Conservation (phyloP, 1,140 invertebrate species). For the Temnothorax longispinosus region DNA sequence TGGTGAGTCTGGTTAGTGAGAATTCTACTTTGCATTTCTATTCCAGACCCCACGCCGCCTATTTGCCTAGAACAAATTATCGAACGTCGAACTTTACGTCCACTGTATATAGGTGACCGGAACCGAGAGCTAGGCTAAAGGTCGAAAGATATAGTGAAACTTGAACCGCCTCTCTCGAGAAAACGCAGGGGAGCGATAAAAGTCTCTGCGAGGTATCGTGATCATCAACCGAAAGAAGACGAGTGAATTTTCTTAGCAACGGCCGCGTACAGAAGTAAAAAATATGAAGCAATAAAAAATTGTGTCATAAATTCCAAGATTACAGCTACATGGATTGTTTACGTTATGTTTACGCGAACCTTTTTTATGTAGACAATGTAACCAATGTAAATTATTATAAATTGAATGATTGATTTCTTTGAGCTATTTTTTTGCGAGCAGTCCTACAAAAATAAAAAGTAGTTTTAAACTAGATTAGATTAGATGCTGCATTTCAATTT, state of each 20-base stretch:
- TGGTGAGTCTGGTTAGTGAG: too few relatives aligned
- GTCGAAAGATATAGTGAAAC: slow-evolving; percentile 69
- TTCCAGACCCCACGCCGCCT: neutral
- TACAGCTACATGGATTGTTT: too few relatives aligned
- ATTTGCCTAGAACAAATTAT: slow-evolving; percentile 70
- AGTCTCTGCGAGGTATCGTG: slow-evolving; percentile 8
- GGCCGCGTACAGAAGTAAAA: neutral
- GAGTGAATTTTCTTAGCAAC: neutral
- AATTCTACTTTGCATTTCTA: slow-evolving; percentile 14
- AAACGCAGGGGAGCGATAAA: slow-evolving; percentile 64
- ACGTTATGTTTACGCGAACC: too few relatives aligned
- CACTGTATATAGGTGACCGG: slow-evolving; percentile 58
- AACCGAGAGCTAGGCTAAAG: slow-evolving; percentile 56
- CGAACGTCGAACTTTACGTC: slow-evolving; percentile 65
- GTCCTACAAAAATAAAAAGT: too few relatives aligned
- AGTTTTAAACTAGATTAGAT: too few relatives aligned
- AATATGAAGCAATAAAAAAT: neutral
- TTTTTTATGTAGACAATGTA: too few relatives aligned
- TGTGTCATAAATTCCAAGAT: too few relatives aligned
- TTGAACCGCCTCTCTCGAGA: slow-evolving; percentile 37
- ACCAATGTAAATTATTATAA: too few relatives aligned
- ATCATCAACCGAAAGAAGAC: slow-evolving; percentile 1
- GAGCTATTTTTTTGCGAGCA: too few relatives aligned
- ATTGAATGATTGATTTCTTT: too few relatives aligned
- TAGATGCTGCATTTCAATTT: too few relatives aligned